These are phyloP conservation scores for Camponotus floridanus DNA, from an alignment of 1,140 invertebrate genomes.

Conservation along the genomic window DNA sequence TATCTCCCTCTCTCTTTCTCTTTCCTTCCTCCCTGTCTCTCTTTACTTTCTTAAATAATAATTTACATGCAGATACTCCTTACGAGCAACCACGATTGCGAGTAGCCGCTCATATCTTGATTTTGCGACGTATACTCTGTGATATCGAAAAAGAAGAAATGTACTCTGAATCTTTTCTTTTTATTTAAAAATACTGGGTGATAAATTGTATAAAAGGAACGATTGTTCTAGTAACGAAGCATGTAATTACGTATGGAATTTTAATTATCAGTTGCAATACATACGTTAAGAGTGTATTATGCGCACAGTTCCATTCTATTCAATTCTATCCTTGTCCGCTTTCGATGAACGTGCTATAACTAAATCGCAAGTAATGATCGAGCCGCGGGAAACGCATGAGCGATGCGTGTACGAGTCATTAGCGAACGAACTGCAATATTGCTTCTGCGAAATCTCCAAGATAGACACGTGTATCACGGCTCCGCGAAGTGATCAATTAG, in stretches of 20 bases:
- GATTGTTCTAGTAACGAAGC: not conserved
- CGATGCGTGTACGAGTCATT: conserved; percentile 54
- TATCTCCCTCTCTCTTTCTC: not conserved
- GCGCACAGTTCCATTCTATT: not conserved
- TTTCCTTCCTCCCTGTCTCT: not conserved
- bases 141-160: not conserved
- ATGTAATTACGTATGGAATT: not conserved
- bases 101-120: not conserved
- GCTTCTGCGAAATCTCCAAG: conserved; percentile 61
- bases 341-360: conserved; percentile 18
- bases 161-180: not conserved
- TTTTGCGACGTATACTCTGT: not conserved
- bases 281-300: not conserved
- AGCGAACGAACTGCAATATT: conserved; percentile 51
- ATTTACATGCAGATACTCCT: conserved; percentile 38
- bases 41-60: conserved; percentile 49
- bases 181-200: not conserved
- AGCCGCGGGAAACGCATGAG: conserved; percentile 33
- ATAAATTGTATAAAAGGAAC: not conserved
- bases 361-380: conserved; percentile 23
- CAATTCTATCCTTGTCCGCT: conserved; percentile 31
- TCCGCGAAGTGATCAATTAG: conserved; percentile 66
- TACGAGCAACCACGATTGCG: not conserved
- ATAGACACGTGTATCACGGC: conserved; percentile 35
- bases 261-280: not conserved